Conservation (phyloP, 92 coral and sea anemone species). For the Meandrina meandrites region DNA sequence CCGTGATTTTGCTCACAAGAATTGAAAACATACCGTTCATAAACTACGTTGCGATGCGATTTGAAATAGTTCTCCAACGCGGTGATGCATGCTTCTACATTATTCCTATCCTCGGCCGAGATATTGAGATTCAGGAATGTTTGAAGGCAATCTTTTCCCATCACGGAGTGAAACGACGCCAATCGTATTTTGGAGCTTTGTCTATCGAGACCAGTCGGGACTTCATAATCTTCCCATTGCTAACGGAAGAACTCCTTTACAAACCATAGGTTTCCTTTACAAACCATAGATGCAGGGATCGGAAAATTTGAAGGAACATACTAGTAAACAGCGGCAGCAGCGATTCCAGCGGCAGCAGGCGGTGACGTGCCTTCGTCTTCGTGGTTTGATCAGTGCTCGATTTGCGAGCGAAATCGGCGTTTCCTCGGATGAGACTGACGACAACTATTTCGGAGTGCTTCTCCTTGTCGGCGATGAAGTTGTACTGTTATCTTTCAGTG, state of each 20-base stretch:
- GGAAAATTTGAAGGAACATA: conserved; percentile 17
- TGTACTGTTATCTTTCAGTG: conserved; percentile 1
- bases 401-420: conserved; percentile 7
- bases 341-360: too few species aligned
- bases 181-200: conserved; percentile 17
- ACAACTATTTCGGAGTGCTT: not conserved
- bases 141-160: conserved; percentile 50
- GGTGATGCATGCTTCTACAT: conserved; percentile 27
- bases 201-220: conserved; percentile 37
- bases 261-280: conserved; percentile 31
- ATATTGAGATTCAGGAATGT: conserved; percentile 28
- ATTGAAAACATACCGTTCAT: conserved; percentile 33
- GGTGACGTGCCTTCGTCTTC: not conserved
- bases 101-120: not conserved
- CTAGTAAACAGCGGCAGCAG: not conserved
- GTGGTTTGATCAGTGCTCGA: not conserved
- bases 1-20: conserved; percentile 18
- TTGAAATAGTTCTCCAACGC: conserved; percentile 47
- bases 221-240: conserved; percentile 54
- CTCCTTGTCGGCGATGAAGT: conserved; percentile 1
- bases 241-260: conserved; percentile 51
- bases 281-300: conserved; percentile 13
- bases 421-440: not conserved
- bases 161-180: conserved; percentile 25
- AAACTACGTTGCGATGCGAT: conserved; percentile 53